phyloP scores from a whole-genome alignment of 1,140 invertebrate genomes.

The Thalassaphorura encarpata region DNA sequence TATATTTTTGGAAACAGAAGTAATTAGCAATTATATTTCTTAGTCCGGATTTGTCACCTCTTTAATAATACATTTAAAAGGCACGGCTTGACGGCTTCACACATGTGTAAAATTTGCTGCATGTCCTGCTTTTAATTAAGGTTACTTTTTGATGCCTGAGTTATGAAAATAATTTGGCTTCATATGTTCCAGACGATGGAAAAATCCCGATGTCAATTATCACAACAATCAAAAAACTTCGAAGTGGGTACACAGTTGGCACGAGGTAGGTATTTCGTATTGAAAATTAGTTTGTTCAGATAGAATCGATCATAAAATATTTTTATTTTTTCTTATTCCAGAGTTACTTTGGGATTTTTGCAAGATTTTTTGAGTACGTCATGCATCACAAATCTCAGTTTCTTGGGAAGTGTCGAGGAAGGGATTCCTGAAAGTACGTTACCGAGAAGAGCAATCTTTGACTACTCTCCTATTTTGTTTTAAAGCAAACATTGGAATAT shows the following conservation, averaged over 20 bases:
- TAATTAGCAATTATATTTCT: too few species aligned
- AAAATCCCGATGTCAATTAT: constrained; percentile 87
- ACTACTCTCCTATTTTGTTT: constrained; percentile 5
- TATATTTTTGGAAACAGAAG: too few species aligned
- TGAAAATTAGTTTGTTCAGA: not conserved
- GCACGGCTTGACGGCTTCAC: too few species aligned
- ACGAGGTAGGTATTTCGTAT: constrained; percentile 47
- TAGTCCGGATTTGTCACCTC: too few species aligned
- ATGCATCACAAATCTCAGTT: constrained; percentile 90
- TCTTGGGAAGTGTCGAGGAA: constrained; percentile 81
- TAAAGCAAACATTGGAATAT: not conserved
- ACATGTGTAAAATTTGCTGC: too few species aligned
- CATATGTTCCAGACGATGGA: constrained; percentile 67
- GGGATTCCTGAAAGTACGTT: constrained; percentile 65
- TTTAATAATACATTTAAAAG: too few species aligned
- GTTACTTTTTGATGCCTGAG: not conserved
- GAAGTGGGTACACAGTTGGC: constrained; percentile 97
- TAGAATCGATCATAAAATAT: not conserved
- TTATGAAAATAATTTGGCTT: constrained; percentile 7
- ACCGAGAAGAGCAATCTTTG: not conserved
- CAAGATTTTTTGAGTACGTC: constrained; percentile 91
- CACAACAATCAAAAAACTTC: constrained; percentile 95
- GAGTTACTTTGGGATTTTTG: constrained; percentile 81
- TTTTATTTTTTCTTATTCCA: constrained; percentile 32
- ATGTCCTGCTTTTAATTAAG: not conserved